Base-by-base conservation (phyloP, 2,113 vertebrate genomes). In the Sapajus apella region DNA sequence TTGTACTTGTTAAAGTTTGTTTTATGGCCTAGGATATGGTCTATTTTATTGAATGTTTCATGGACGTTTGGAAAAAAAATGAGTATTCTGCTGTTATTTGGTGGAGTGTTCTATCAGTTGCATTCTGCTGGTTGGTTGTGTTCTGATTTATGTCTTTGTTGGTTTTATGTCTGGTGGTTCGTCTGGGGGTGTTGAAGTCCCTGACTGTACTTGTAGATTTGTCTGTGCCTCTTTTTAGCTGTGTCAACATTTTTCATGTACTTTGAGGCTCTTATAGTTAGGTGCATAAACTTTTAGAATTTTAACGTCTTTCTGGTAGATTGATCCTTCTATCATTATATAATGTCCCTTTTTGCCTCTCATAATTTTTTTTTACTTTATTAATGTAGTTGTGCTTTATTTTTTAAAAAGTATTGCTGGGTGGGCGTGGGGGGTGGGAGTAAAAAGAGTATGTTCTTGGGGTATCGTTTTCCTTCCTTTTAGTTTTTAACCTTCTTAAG, bases 101-200 rank as follows among this genome's bases (percentile, higher is more conserved):
- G 16, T 20, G 56, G 17, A 1, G 20, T 20, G n/a, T 0, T 30
- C 11, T 7, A n/a, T 25, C 61, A 20, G 40, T 17, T 2, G 3
- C 12, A 21, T 3, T 27, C 64, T 12, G 5, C 8, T 9, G 6
- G 0, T 23, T 1, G 90, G 27, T 47, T 77, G 75, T 47, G 27
- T 30, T 3, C 90, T 1, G 1, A 3, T 18, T 35, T 35, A 56
- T 21, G 0, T 11, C 27, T 3, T 5, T 32, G 58, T 5, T 40
- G 61, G 2, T n/a, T 27, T 81, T 37, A 4, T 12, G 47, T 58
- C 37, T 88, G 1, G 25, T 4, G 0, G 2, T 30, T 8, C 58
- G 84, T n/a, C 25, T 3, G 77, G 13, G n/a, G 12, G 9, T 40
- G 25, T 16, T 40, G 12, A 0, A 9, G 45, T 40, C 47, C 27